Conservation (phyloP, 2,888 invertebrate genomes). For the Molorchus minor region DNA sequence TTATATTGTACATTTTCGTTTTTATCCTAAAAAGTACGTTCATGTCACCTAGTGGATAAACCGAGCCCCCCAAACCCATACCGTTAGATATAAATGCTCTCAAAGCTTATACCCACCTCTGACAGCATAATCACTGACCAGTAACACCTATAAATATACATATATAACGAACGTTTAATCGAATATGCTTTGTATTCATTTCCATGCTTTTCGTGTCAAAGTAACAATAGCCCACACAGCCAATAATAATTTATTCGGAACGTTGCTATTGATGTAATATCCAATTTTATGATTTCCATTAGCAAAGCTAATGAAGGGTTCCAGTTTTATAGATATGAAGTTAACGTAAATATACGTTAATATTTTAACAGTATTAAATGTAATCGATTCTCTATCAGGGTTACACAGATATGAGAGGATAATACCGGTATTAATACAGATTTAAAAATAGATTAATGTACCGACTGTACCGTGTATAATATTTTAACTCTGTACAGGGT, state of each 20-base stretch:
- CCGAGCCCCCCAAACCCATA: too few species aligned
- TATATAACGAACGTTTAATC: background rate
- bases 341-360: slow-evolving; percentile 6
- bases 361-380: background rate
- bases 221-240: background rate
- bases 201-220: background rate
- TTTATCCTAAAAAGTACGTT: too few species aligned
- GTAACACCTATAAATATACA: background rate
- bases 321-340: slow-evolving; percentile 5
- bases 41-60: too few species aligned
- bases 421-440: too few species aligned
- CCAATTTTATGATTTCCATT: slow-evolving; percentile 16
- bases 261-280: slow-evolving; percentile 5
- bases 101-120: background rate
- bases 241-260: background rate
- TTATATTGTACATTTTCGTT: too few species aligned
- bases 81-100: background rate
- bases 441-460: too few species aligned
- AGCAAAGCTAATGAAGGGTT: slow-evolving; percentile 14
- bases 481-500: too few species aligned
- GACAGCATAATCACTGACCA: background rate
- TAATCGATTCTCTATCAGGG: too few species aligned
- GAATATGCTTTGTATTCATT: background rate
- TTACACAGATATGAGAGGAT: too few species aligned
- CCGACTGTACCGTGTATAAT: too few species aligned